A percentile compares a stretch with the other conserved stretches of the same genome.
Evolutionary conservation across 1,140 invertebrate species (phyloP).

Genomic region (Microplitis demolitor): DNA sequence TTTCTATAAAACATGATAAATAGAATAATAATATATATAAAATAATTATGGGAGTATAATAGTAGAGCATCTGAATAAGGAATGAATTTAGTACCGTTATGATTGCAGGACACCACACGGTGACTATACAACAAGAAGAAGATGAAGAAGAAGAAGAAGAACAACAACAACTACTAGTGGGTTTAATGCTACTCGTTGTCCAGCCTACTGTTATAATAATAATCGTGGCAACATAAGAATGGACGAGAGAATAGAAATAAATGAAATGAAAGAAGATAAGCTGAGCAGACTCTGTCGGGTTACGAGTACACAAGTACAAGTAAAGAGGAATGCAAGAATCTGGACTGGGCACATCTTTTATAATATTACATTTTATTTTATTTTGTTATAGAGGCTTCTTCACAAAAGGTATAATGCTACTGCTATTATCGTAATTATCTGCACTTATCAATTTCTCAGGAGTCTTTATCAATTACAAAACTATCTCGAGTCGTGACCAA

Average conservation of each 20-base stretch:
- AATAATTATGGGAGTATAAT: conserved; percentile 25
- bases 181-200: conserved; percentile 9
- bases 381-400: conserved; percentile 20
- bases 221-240: conserved; percentile 21
- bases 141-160: too few relatives aligned
- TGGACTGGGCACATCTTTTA: not conserved
- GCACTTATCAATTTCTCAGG: conserved; percentile 15
- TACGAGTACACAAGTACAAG: not conserved
- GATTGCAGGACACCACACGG: conserved; percentile 34
- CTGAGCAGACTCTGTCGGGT: conserved; percentile 2
- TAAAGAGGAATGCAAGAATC: not conserved
- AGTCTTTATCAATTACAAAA: not conserved
- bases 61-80: conserved; percentile 33
- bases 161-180: too few relatives aligned
- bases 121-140: not conserved
- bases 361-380: not conserved
- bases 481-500: not conserved
- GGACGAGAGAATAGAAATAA: conserved; percentile 26
- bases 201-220: conserved; percentile 39
- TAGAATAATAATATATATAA: conserved; percentile 11
- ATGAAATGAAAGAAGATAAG: too few relatives aligned
- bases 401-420: conserved; percentile 3
- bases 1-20: not conserved
- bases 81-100: conserved; percentile 49
- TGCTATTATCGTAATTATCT: not conserved